Evolutionary conservation across 64 coral and sea anemone genomes (phyloP).

Genomic region (Pocillopora damicornis): DNA sequence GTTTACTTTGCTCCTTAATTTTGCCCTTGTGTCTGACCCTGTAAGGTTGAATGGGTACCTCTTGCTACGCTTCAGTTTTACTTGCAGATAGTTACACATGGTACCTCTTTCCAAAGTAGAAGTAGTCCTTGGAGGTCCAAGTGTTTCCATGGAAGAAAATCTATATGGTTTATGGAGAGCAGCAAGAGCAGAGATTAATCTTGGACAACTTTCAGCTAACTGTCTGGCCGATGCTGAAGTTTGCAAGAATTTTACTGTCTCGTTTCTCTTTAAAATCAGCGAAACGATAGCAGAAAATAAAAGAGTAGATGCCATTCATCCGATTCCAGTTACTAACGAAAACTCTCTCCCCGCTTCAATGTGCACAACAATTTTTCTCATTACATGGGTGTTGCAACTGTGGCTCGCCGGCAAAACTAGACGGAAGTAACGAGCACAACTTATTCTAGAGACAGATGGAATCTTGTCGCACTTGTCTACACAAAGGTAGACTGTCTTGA

Average conservation of each 20-base stretch:
- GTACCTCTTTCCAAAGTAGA: conserved; percentile 8
- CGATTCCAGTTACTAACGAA: neutral
- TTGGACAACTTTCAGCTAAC: neutral
- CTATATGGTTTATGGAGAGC: neutral
- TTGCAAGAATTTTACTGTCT: neutral
- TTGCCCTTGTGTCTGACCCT: no score
- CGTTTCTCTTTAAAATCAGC: neutral
- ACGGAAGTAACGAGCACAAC: neutral
- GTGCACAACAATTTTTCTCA: neutral
- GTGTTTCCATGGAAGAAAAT: neutral
- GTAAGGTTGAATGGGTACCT: no score
- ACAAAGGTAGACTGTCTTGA: neutral
- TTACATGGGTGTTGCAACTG: neutral
- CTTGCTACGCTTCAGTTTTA: neutral
- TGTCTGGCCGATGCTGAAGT: neutral
- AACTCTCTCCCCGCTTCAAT: neutral
- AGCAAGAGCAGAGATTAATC: neutral
- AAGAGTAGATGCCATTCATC: neutral
- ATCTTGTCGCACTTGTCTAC: conserved; percentile 1
- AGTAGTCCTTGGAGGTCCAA: neutral
- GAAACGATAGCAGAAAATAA: neutral
- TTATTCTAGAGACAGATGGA: neutral
- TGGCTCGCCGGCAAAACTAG: neutral
- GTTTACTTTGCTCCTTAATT: no score
- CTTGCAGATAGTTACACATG: conserved; percentile 1